A percentile compares a stretch with the other conserved stretches of the same genome.
These are phyloP conservation scores for Agrotis clavis DNA, from an alignment of 2,888 invertebrate genomes.

Conservation along the genomic window DNA sequence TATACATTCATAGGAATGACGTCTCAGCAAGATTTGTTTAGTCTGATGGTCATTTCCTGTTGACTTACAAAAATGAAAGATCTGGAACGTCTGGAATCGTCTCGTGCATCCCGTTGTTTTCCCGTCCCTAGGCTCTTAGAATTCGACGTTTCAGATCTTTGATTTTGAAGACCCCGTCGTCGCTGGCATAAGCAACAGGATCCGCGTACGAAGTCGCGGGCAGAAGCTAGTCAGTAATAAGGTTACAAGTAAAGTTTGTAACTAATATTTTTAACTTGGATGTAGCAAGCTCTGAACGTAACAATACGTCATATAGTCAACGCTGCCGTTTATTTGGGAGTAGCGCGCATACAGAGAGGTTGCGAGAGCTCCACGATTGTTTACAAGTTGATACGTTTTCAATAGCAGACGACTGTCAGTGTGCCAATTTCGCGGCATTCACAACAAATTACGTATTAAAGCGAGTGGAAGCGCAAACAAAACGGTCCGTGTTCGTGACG, in stretches of 20 bases:
- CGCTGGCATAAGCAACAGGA: no score
- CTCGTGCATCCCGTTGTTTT: no score
- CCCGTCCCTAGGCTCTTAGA: no score
- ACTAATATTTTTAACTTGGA: neutral
- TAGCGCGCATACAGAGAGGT: conserved; percentile 28
- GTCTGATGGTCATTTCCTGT: no score
- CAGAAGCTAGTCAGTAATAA: no score
- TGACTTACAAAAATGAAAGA: no score
- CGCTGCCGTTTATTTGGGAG: neutral
- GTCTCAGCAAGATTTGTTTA: no score
- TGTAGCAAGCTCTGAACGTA: neutral
- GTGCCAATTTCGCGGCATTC: conserved; percentile 89
- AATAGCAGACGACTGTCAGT: conserved; percentile 86
- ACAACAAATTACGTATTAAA: conserved; percentile 90
- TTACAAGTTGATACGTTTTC: conserved; percentile 83
- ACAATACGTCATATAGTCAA: conserved; percentile 1
- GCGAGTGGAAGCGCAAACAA: conserved; percentile 90
- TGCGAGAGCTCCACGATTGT: conserved; percentile 70
- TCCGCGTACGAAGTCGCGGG: no score
- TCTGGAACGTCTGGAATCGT: no score
- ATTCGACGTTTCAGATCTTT: no score
- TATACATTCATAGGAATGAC: no score
- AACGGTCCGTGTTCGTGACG: conserved; percentile 89
- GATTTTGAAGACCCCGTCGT: no score
- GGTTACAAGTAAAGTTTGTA: conserved; percentile 10